phyloP scores from a whole-genome alignment of 1,140 invertebrate genomes.

The Aricia agestis region DNA sequence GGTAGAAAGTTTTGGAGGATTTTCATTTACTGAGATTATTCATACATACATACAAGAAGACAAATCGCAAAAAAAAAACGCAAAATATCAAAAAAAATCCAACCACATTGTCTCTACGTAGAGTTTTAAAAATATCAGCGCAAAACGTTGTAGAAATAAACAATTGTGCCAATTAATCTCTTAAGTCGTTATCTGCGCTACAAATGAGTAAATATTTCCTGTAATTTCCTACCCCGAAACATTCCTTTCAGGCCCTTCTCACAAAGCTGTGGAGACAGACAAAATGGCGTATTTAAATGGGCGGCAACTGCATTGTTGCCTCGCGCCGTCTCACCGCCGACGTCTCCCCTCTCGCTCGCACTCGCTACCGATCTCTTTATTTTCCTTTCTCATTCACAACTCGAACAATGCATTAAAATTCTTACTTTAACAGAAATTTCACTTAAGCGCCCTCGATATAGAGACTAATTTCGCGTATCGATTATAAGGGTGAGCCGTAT shows the following conservation, averaged over 20 bases:
- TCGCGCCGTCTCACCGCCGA: slow-evolving; percentile 49
- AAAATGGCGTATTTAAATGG: slow-evolving; percentile 76
- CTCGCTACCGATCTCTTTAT: slow-evolving; percentile 52
- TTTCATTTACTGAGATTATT: too few species aligned
- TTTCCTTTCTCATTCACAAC: slow-evolving; percentile 50
- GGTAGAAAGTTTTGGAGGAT: too few species aligned
- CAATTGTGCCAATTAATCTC: slow-evolving; percentile 6
- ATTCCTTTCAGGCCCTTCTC: slow-evolving; percentile 48
- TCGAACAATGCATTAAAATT: slow-evolving; percentile 44
- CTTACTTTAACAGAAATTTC: slow-evolving; percentile 26
- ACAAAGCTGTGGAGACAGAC: slow-evolving; percentile 60
- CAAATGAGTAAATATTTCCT: slow-evolving; percentile 63
- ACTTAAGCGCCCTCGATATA: slow-evolving; percentile 30
- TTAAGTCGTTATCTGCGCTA: slow-evolving; percentile 33
- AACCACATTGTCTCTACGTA: neutral
- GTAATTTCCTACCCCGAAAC: slow-evolving; percentile 67
- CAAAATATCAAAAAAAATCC: neutral
- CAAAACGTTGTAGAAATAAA: neutral
- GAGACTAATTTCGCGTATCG: slow-evolving; percentile 29
- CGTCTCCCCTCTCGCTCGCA: slow-evolving; percentile 50
- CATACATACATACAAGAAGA: too few species aligned
- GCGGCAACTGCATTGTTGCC: slow-evolving; percentile 68
- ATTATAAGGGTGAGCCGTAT: slow-evolving; percentile 31
- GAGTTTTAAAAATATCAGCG: neutral
- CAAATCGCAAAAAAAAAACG: too few species aligned